Percentiles rank a stretch among this genome's conserved stretches.
Conservation (phyloP, 2,888 invertebrate species). For the Tolmerus cingulatus region DNA sequence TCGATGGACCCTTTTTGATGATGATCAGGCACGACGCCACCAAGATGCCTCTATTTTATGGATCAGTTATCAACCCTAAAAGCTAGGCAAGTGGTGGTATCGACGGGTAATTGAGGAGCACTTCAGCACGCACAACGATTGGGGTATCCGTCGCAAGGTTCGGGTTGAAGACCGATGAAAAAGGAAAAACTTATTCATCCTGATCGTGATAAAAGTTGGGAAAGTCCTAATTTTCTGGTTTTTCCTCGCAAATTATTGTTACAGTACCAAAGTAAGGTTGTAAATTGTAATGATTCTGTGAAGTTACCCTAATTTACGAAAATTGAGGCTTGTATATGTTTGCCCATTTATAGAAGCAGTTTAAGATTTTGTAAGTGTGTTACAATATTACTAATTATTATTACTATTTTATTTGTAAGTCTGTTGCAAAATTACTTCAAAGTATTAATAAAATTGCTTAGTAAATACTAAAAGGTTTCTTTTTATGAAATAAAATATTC, state of each 20-base stretch:
- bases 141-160: neutral
- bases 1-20: slow-evolving; percentile 74
- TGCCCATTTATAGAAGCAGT: neutral
- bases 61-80: slow-evolving; percentile 67
- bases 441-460: neutral
- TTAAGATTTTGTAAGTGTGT: neutral
- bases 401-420: neutral
- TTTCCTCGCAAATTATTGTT: neutral
- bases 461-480: neutral
- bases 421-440: neutral
- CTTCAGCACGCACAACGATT: neutral
- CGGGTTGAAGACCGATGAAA: neutral
- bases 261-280: neutral
- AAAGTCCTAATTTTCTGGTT: neutral
- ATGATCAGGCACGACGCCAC: slow-evolving; percentile 72
- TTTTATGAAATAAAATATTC: neutral
- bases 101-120: neutral
- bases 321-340: neutral
- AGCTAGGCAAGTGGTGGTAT: neutral
- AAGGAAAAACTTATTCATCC: neutral
- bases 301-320: neutral
- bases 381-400: neutral
- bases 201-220: neutral
- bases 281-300: neutral
- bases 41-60: slow-evolving; percentile 73